Evolutionary conservation across 2,797 vertebrate species (phyloP).

Genomic region (Petrocephalus schoutedeni): DNA sequence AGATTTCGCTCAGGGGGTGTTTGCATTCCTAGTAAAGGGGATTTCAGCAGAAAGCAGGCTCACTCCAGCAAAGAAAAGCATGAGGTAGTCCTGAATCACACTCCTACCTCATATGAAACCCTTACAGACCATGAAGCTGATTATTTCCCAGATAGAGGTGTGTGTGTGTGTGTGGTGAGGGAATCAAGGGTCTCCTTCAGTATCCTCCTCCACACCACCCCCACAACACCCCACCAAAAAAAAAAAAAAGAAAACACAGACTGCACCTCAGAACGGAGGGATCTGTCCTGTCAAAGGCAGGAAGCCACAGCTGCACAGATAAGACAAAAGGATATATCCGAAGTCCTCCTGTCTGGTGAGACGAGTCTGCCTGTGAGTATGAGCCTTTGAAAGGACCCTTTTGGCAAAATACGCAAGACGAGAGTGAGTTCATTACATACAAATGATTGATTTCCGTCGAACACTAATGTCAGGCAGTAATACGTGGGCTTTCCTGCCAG

Average conservation of each 20-base stretch:
- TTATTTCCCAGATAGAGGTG: neutral
- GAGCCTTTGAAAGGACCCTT: neutral
- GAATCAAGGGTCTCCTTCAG: neutral
- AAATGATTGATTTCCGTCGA: neutral
- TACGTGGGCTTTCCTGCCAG: neutral
- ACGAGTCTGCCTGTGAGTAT: slow-evolving; percentile 16
- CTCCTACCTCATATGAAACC: neutral
- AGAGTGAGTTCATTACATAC: neutral
- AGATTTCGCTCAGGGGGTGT: neutral
- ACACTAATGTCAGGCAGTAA: neutral
- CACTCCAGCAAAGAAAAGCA: neutral
- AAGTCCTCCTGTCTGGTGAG: neutral
- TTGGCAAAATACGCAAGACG: slow-evolving; percentile 1
- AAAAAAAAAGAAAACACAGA: slow-evolving; percentile 32
- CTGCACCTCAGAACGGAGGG: slow-evolving; percentile 38
- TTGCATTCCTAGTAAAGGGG: neutral
- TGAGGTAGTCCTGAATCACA: neutral
- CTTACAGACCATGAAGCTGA: neutral
- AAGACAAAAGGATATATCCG: slow-evolving; percentile 32
- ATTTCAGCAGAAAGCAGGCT: neutral
- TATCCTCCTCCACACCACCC: neutral
- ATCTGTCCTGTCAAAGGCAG: slow-evolving; percentile 51
- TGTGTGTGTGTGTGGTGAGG: neutral
- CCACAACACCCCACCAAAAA: slow-evolving; percentile 18
- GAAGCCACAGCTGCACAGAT: slow-evolving; percentile 61